These are phyloP conservation scores for Pangasius krempfi DNA, from an alignment of 2,797 vertebrate genomes.

Conservation along the genomic window DNA sequence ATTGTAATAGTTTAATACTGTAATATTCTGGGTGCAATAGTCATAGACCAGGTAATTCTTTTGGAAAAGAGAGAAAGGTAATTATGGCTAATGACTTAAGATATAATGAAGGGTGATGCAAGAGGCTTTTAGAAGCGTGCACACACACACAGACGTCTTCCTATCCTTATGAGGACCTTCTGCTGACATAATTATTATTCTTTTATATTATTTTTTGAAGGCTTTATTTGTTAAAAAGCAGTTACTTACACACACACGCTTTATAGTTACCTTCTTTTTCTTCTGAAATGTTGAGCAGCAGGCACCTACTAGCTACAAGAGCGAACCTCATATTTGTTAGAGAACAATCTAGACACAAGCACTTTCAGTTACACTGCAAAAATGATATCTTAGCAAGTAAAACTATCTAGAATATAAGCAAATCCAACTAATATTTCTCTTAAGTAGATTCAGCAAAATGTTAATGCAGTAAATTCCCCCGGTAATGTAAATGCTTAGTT, in stretches of 20 bases:
- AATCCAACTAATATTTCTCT: background rate
- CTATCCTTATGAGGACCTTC: background rate
- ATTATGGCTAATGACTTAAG: background rate
- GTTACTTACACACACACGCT: too few relatives aligned
- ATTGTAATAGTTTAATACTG: background rate
- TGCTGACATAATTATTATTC: too few relatives aligned
- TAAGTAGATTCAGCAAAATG: background rate
- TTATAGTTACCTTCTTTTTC: background rate
- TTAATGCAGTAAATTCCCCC: background rate
- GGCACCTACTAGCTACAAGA: background rate
- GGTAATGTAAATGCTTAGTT: background rate
- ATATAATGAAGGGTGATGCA: background rate
- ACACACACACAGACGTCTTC: background rate
- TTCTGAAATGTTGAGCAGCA: background rate
- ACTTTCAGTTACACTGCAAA: background rate
- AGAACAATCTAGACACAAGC: background rate
- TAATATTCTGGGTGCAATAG: background rate
- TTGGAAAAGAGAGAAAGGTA: background rate
- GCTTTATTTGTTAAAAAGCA: background rate
- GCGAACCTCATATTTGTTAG: background rate
- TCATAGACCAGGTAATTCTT: background rate
- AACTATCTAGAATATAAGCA: background rate
- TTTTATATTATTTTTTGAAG: background rate
- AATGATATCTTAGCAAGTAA: background rate
- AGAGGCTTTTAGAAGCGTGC: background rate